These are phyloP conservation scores for Hypsibius dujardini DNA, from an alignment of 1,140 invertebrate genomes.

Conservation along the genomic window DNA sequence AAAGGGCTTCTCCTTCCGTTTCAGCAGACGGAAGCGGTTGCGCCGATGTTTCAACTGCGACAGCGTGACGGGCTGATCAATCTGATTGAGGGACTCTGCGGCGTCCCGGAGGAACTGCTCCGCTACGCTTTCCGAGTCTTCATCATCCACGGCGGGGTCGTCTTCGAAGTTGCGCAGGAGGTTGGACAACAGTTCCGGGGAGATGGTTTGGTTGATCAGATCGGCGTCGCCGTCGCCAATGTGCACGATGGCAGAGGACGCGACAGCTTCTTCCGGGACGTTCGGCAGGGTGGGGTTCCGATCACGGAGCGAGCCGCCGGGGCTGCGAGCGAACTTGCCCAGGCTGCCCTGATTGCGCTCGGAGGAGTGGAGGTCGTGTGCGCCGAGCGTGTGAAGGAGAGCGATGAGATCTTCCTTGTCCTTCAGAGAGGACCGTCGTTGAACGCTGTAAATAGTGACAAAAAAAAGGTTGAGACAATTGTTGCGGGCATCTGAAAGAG, in stretches of 20 bases:
- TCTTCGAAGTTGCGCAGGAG: slow-evolving; percentile 6
- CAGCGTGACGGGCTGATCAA: slow-evolving; percentile 14
- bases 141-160: not conserved
- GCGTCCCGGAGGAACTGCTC: not conserved
- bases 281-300: not conserved
- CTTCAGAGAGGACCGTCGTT: slow-evolving; percentile 6
- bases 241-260: slow-evolving; percentile 11
- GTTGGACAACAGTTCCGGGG: not conserved
- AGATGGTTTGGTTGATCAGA: slow-evolving; percentile 7
- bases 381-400: slow-evolving; percentile 11
- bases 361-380: not conserved
- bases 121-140: not conserved
- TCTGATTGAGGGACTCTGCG: slow-evolving; percentile 3
- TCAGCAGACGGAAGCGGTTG: slow-evolving; percentile 9
- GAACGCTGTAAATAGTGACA: not conserved
- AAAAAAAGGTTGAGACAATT: too few species aligned
- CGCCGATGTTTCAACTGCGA: not conserved
- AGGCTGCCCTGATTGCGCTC: not conserved
- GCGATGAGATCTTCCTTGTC: slow-evolving; percentile 16
- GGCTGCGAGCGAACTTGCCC: not conserved
- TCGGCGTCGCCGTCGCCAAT: not conserved
- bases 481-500: too few species aligned
- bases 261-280: not conserved
- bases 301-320: slow-evolving; percentile 1
- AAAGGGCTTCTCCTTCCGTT: slow-evolving; percentile 7